Percentiles rank a stretch among this genome's conserved stretches.
Evolutionary conservation across 2,888 invertebrate genomes (phyloP).

Genomic region (Tipula confusa): DNA sequence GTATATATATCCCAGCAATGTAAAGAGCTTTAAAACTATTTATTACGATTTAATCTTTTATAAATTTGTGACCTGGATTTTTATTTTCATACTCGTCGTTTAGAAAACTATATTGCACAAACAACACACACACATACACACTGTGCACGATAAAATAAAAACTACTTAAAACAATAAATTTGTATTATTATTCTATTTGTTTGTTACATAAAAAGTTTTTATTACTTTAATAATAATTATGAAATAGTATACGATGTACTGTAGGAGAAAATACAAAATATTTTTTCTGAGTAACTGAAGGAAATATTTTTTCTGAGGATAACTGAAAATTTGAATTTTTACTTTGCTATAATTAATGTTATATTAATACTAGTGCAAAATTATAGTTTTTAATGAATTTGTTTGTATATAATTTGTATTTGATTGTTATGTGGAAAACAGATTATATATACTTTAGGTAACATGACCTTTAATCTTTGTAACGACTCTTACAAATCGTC

Average conservation of each 20-base stretch:
- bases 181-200: slow-evolving; percentile 3
- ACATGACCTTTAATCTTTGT: no score
- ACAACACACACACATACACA: no score
- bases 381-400: background rate
- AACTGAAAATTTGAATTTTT: background rate
- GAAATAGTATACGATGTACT: background rate
- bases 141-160: no score
- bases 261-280: background rate
- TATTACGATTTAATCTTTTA: slow-evolving; percentile 20
- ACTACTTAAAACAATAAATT: slow-evolving; percentile 20
- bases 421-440: background rate
- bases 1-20: background rate
- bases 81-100: background rate
- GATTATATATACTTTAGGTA: no score
- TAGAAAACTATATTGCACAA: background rate
- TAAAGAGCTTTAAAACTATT: background rate
- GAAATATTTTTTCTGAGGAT: background rate
- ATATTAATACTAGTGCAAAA: background rate
- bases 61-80: background rate
- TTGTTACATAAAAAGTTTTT: background rate
- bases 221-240: background rate
- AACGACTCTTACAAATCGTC: no score
- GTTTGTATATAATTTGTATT: background rate
- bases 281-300: background rate
- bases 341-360: background rate